A percentile compares a stretch with the other conserved stretches of the same genome.
phyloP scores from a whole-genome alignment of 2,888 invertebrate species.

The Tuta absoluta region DNA sequence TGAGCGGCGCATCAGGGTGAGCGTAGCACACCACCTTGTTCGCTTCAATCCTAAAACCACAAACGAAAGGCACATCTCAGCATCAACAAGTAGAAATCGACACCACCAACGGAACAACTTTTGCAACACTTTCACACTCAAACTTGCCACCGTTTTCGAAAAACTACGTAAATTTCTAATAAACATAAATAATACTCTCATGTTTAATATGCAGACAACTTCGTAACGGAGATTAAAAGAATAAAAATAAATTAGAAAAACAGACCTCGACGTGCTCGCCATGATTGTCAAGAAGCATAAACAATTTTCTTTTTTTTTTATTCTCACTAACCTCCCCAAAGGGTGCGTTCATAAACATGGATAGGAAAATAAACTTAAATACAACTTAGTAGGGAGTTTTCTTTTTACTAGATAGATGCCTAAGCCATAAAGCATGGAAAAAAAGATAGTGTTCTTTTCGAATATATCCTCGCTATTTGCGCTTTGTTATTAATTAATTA shows the following conservation, averaged over 20 bases:
- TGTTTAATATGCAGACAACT: constrained; percentile 48
- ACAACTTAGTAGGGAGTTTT: no score
- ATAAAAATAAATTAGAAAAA: constrained; percentile 66
- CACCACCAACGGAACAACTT: constrained; percentile 45
- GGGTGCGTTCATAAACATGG: no score
- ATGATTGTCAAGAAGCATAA: constrained; percentile 75
- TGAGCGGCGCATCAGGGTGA: constrained; percentile 97
- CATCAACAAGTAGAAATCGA: constrained; percentile 63
- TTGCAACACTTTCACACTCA: constrained; percentile 38
- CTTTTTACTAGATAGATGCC: no score
- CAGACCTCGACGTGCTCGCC: constrained; percentile 86
- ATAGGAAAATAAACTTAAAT: no score
- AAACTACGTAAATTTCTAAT: constrained; percentile 51
- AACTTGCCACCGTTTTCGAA: constrained; percentile 34
- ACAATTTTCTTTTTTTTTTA: constrained; percentile 40
- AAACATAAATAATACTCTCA: constrained; percentile 49
- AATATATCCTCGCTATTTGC: no score
- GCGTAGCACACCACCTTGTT: constrained; percentile 94
- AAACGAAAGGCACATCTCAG: constrained; percentile 57
- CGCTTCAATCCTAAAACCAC: constrained; percentile 82
- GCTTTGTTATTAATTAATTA: no score
- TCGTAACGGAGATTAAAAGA: constrained; percentile 49
- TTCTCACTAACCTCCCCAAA: background rate
- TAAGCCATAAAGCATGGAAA: no score
- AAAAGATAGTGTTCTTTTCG: no score